Base-by-base conservation (phyloP, 2,888 invertebrate species). In the Callimorpha dominula region DNA sequence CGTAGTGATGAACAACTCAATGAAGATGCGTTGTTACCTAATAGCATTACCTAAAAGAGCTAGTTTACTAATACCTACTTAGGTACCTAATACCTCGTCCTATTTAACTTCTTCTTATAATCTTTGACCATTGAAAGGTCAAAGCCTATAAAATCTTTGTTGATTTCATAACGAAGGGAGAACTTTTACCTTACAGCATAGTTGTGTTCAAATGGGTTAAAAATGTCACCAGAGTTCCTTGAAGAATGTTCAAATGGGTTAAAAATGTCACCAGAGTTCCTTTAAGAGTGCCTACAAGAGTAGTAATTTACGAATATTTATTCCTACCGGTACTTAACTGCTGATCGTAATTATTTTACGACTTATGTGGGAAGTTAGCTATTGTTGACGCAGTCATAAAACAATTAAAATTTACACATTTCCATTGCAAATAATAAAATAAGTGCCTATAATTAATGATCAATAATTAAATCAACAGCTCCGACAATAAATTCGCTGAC, bases 401-500 rank as follows among this genome's bases (percentile, higher is more conserved):
- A 67, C 31, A 31, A 31, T 31, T 57, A 15, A 46, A 65, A 65
- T 42, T 40, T 63, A 12, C 15, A 40, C 14, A 14, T 8, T 17
- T 63, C 6, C 40, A 42, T 63, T 63, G 1, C 8, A 64, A 42
- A 17, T 42, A 64, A 64, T 64, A 64, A 64, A 64, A 42, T 62
- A n/a, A n/a, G n/a, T n/a, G n/a, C n/a, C n/a, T n/a, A 20, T 4
- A 71, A 65, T 66, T 66, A 68, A 67, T 31, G 12, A 64, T 15
- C 52, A 42, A 63, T 68, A 60, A 70, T 69, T 67, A 70, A 72
- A 72, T 70, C 52, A 65, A 70, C 52, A 70, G 62, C 64, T 49
- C 17, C 9, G 57, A 54, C 20, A 72, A 76, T 76, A 78, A 72
- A 73, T 64, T 54, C 77, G 65, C 73, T 75, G 49, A 81, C 76